Evolutionary conservation across 2,113 vertebrate species (phyloP).

Genomic region (Melanocharis versteri): DNA sequence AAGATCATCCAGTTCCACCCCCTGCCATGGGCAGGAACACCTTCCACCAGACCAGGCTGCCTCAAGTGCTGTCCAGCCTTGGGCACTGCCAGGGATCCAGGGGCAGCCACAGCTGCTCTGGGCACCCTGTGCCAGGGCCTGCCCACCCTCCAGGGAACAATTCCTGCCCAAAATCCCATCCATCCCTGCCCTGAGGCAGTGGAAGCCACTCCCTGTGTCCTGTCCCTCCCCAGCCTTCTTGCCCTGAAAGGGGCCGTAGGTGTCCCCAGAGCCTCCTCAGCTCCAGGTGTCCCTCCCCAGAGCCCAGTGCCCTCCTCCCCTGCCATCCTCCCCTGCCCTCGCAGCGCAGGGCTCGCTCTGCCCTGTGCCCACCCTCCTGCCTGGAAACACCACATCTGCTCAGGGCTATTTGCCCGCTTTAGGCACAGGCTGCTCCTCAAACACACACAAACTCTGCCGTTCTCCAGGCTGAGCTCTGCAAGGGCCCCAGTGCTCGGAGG

Average conservation of each 20-base stretch:
- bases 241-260: fast-evolving
- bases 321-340: fast-evolving
- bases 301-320: fast-evolving
- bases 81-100: not conserved
- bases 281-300: not conserved
- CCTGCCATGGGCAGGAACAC: not conserved
- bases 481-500: not conserved
- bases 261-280: not conserved
- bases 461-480: not conserved
- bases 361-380: not conserved
- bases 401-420: fast-evolving
- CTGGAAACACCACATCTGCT: fast-evolving
- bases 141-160: not conserved
- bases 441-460: not conserved
- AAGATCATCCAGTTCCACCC: not conserved
- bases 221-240: not conserved
- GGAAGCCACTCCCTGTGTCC: not conserved
- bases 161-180: not conserved
- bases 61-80: not conserved
- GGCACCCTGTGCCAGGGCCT: not conserved
- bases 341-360: fast-evolving
- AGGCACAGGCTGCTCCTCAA: fast-evolving
- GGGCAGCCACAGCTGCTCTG: not conserved
- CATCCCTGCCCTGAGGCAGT: not conserved
- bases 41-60: not conserved